Base-by-base conservation (phyloP, 2,888 invertebrate species). In the Spicauda simplicius region DNA sequence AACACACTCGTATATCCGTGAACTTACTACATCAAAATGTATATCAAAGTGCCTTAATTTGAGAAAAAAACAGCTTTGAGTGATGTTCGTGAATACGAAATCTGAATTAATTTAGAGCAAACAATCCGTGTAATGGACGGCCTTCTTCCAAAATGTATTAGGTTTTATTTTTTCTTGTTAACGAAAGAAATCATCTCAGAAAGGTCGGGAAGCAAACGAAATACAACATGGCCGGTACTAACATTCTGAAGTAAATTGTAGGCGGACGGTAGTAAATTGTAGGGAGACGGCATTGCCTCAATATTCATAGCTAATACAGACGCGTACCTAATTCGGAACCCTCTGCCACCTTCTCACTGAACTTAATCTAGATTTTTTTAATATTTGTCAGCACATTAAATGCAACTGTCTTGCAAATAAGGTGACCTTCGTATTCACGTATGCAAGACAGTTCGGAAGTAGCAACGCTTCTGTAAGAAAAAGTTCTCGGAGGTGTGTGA, bases 151-250 rank as follows among this genome's bases (percentile, higher is more conserved):
- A 65, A 65, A 59, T 33, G 65, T 65, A 58, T 64, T 64, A 65
- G 59, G 65, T 54, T 65, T 65, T 65, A 65, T 65, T 65, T 65
- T 64, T 65, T 59, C 53, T 65, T 59, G 30, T 59, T 54, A 58
- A 58, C 45, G 45, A 65, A 65, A 54, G 58, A 58, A 64, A 64
- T 58, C 64, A 58, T 64, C 25, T 58, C 20, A 52, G 57, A 4
- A 25, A 41, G 64, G 64, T 41, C 64, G 64, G 37, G 57, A 53
- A 37, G 50, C 50, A 41, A 58, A 33, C 25, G 45, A 59, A 65
- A 65, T 59, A 65, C 53, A 65, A 65, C 64, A 65, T 58, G 41
- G 25, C 53, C 45, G 57, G 41, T 19, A 58, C 58, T 65, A 59
- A 65, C 58, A 53, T 65, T 58, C 58, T 41, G 53, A 18, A 65